A percentile compares a stretch with the other conserved stretches of the same genome.
Evolutionary conservation across 2,797 vertebrate species (phyloP).

Genomic region (Cercopithecus mitis): DNA sequence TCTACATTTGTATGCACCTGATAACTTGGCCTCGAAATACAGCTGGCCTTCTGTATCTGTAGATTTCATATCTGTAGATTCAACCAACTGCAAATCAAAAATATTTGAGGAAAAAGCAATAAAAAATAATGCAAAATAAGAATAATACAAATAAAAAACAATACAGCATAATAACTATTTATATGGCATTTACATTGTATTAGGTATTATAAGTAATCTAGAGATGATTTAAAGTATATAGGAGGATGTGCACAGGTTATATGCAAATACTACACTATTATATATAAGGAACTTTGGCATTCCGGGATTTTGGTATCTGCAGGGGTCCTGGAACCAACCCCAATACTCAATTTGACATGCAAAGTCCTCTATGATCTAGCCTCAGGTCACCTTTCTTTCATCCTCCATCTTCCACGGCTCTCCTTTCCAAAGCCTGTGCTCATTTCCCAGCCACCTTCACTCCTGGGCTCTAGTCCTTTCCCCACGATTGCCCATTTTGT

Average conservation of each 20-base stretch:
- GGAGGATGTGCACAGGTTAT: not conserved
- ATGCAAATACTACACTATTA: not conserved
- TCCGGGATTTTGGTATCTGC: not conserved
- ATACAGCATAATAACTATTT: not conserved
- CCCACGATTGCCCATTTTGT: not conserved
- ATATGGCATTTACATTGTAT: not conserved
- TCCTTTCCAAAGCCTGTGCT: not conserved
- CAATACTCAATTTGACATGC: not conserved
- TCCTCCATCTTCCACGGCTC: not conserved
- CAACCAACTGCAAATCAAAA: not conserved
- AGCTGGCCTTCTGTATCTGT: not conserved
- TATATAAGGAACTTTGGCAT: not conserved
- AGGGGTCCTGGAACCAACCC: not conserved
- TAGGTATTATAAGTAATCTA: not conserved
- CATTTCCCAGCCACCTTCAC: not conserved
- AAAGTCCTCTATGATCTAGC: conserved; percentile 37
- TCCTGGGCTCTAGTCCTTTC: not conserved
- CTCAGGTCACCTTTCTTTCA: not conserved
- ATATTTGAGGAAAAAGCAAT: not conserved
- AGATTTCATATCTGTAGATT: not conserved
- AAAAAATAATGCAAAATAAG: not conserved
- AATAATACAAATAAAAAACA: not conserved
- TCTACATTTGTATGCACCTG: not conserved
- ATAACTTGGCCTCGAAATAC: conserved; percentile 32
- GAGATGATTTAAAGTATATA: not conserved